Conservation (phyloP, 2,113 vertebrate species). For the Clarias batrachus region DNA sequence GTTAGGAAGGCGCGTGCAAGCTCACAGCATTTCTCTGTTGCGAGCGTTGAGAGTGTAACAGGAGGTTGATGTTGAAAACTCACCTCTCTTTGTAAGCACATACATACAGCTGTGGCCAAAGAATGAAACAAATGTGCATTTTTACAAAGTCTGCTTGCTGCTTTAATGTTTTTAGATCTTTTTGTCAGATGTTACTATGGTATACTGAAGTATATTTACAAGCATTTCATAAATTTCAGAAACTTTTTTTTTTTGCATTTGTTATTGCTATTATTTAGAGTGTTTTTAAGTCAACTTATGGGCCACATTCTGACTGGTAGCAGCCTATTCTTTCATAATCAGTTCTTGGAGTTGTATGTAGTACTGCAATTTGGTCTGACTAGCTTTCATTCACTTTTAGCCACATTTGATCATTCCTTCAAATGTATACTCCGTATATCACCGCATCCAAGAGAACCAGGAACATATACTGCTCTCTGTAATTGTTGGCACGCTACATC, state of each 20-base stretch:
- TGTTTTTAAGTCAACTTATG: no score
- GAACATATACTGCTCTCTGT: not conserved
- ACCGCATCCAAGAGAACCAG: not conserved
- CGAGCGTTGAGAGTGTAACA: not conserved
- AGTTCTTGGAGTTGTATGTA: not conserved
- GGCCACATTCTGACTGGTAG: no score
- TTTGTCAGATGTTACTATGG: no score
- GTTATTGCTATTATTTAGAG: no score
- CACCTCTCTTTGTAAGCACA: not conserved
- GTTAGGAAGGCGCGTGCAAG: not conserved
- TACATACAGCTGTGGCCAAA: no score
- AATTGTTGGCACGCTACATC: not conserved
- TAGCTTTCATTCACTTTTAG: not conserved
- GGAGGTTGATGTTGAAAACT: not conserved
- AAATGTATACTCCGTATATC: not conserved
- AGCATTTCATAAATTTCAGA: no score
- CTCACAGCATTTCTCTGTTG: not conserved
- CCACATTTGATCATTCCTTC: not conserved
- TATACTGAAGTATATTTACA: no score
- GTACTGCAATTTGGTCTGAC: not conserved
- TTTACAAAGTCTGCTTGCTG: no score
- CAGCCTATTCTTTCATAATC: no score
- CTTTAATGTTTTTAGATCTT: no score
- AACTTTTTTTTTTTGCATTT: no score
- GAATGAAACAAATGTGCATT: no score